Percentiles rank a stretch among this genome's conserved stretches.
phyloP scores from a whole-genome alignment of 2,113 vertebrate genomes.

The Dryoscopus gambensis region DNA sequence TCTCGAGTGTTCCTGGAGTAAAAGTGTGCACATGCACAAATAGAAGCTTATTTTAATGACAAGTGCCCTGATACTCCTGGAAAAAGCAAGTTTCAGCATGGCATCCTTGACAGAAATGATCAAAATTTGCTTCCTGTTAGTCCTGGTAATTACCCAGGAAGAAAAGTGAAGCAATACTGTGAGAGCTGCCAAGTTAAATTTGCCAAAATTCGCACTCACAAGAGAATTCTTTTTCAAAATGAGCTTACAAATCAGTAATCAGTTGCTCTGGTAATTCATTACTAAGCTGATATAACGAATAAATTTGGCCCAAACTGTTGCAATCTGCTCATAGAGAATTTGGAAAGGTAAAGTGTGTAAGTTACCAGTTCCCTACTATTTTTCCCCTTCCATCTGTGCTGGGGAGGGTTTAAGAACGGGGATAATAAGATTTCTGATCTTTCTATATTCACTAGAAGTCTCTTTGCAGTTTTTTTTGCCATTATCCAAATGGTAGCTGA shows the following conservation, averaged over 20 bases:
- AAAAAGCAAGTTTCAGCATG: constrained; percentile 1
- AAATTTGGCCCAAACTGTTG: neutral
- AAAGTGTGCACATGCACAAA: neutral
- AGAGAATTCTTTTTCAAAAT: neutral
- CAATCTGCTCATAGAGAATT: neutral
- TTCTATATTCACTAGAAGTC: neutral
- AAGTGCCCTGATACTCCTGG: neutral
- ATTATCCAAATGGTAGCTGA: neutral
- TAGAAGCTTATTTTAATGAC: constrained; percentile 11
- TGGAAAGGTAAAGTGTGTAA: neutral
- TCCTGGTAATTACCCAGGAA: constrained; percentile 6
- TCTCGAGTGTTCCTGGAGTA: neutral
- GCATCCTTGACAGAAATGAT: neutral
- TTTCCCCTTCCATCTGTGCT: neutral
- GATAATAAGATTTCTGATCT: neutral
- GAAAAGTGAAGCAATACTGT: neutral
- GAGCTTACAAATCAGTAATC: neutral
- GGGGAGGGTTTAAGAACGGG: neutral
- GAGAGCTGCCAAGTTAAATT: constrained; percentile 1
- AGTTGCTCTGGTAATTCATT: neutral
- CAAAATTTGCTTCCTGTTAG: neutral
- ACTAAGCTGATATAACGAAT: neutral
- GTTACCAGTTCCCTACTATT: neutral
- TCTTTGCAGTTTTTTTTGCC: neutral
- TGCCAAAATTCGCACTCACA: neutral